phyloP scores from a whole-genome alignment of 2,888 invertebrate genomes.

The Trilocha varians region DNA sequence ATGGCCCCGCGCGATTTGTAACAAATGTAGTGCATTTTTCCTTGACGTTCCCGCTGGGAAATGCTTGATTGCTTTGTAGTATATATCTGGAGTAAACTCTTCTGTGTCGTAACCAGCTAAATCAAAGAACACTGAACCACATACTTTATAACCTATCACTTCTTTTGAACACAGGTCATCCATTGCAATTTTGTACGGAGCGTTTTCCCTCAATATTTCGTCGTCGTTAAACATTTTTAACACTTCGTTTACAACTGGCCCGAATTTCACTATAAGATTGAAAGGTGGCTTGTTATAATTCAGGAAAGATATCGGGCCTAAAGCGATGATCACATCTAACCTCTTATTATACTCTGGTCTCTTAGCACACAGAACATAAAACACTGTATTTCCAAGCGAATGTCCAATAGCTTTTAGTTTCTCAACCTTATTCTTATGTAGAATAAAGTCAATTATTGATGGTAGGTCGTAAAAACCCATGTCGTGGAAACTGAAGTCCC shows the following conservation, averaged over 20 bases:
- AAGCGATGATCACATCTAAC: constrained; percentile 54
- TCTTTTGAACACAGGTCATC: background rate
- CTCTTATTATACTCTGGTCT: constrained; percentile 69
- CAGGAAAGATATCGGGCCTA: constrained; percentile 70
- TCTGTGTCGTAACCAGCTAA: constrained; percentile 58
- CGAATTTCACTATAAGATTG: background rate
- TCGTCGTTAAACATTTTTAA: constrained; percentile 1
- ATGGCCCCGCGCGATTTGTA: constrained; percentile 12
- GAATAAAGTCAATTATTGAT: constrained; percentile 59
- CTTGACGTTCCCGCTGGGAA: constrained; percentile 24
- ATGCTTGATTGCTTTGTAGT: constrained; percentile 17
- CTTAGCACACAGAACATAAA: constrained; percentile 61
- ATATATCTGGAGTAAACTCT: constrained; percentile 62
- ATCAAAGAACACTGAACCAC: constrained; percentile 9
- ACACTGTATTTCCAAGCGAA: constrained; percentile 74
- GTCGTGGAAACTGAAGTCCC: constrained; percentile 77
- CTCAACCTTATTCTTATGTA: constrained; percentile 48
- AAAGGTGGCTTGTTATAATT: constrained; percentile 29
- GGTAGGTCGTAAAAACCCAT: constrained; percentile 79
- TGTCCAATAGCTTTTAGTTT: constrained; percentile 77
- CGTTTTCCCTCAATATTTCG: constrained; percentile 3
- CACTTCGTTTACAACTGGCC: constrained; percentile 1
- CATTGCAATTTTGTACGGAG: background rate
- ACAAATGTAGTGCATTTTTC: constrained; percentile 20
- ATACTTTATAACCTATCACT: constrained; percentile 3